A percentile compares a stretch with the other conserved stretches of the same genome.
These are phyloP conservation scores for Plagodis pulveraria DNA, from an alignment of 2,888 invertebrate species.

Conservation along the genomic window DNA sequence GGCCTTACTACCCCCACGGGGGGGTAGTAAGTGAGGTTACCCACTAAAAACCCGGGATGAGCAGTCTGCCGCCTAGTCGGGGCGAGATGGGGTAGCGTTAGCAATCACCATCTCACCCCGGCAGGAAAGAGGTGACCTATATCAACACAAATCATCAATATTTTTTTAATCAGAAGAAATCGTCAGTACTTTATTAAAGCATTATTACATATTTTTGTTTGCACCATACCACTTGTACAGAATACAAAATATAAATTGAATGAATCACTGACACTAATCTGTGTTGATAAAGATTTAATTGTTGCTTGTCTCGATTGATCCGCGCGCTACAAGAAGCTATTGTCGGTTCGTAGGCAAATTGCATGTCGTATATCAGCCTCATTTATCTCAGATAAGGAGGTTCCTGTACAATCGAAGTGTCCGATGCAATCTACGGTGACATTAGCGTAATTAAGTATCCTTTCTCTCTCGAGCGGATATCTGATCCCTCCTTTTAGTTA, in stretches of 20 bases:
- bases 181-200: too few relatives aligned
- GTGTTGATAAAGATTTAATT: background rate
- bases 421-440: constrained; percentile 28
- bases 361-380: constrained; percentile 11
- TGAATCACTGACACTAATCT: background rate
- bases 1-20: too few relatives aligned
- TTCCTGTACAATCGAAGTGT: constrained; percentile 9
- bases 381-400: constrained; percentile 22
- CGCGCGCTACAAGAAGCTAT: background rate
- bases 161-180: too few relatives aligned
- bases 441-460: constrained; percentile 34
- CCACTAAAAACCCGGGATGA: too few relatives aligned
- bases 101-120: too few relatives aligned
- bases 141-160: too few relatives aligned
- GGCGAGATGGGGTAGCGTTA: too few relatives aligned
- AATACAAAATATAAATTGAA: constrained; percentile 1
- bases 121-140: too few relatives aligned
- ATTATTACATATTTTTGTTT: too few relatives aligned
- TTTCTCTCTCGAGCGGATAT: constrained; percentile 26
- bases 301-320: constrained; percentile 15
- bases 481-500: constrained; percentile 25
- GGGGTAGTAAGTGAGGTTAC: too few relatives aligned
- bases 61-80: too few relatives aligned
- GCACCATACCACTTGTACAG: background rate
- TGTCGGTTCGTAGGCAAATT: background rate